phyloP scores from a whole-genome alignment of 1,140 invertebrate species.

The Ceratosolen fusciceps region DNA sequence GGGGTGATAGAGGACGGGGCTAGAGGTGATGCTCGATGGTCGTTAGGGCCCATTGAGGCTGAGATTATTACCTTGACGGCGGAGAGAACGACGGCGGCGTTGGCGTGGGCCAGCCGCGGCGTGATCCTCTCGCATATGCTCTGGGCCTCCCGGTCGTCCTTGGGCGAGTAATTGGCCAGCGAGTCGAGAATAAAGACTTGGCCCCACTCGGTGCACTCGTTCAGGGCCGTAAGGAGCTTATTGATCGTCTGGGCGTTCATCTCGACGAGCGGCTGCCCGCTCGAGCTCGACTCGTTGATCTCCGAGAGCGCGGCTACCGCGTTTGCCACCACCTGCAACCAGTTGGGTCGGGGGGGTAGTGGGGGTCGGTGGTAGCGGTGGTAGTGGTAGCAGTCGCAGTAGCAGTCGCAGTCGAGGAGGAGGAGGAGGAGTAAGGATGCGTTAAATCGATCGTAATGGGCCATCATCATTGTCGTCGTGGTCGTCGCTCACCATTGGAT shows the following conservation, averaged over 20 bases:
- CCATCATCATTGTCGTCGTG: no score
- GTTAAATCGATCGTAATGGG: no score
- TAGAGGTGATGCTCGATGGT: no score
- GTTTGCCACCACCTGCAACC: slow-evolving; percentile 92
- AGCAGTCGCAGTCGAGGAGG: no score
- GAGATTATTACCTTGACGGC: slow-evolving; percentile 94
- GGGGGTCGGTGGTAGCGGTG: no score
- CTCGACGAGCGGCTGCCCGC: slow-evolving; percentile 93
- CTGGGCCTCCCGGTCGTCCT: slow-evolving; percentile 98
- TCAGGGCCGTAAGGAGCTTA: slow-evolving; percentile 97
- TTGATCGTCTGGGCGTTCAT: slow-evolving; percentile 99
- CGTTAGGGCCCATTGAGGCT: no score
- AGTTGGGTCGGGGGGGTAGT: no score
- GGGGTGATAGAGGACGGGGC: no score
- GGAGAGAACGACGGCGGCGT: slow-evolving; percentile 99
- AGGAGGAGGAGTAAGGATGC: no score
- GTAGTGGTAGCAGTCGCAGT: no score
- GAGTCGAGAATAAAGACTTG: slow-evolving; percentile 99
- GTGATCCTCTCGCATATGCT: slow-evolving; percentile 99
- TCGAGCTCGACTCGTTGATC: slow-evolving; percentile 97
- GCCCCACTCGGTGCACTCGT: slow-evolving; percentile 99
- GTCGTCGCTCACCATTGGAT: slow-evolving; percentile 90
- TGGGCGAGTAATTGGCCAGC: slow-evolving; percentile 96
- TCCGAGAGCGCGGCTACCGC: slow-evolving; percentile 98
- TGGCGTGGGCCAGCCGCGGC: slow-evolving; percentile 97